Base-by-base conservation (phyloP, 2,888 invertebrate genomes). In the Campaea margaritaria region DNA sequence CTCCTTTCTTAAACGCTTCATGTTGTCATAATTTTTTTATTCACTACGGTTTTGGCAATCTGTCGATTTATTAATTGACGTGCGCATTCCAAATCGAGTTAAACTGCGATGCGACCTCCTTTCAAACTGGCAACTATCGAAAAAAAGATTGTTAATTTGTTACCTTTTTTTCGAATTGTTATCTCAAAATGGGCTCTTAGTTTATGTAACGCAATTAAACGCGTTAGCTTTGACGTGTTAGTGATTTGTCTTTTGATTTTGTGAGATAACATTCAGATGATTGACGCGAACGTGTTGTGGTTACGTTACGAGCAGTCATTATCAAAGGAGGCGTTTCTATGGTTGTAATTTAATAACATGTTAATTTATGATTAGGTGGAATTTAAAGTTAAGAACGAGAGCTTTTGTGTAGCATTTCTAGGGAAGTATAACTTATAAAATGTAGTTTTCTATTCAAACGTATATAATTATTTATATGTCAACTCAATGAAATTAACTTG, bases 141-240 rank as follows among this genome's bases (percentile, higher is more conserved):
- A 47, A 34, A n/a, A 45, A n/a, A 21, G 31, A 9, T 31, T 1
- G 10, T 9, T 31, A 9, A 9, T 16, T 16, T 28, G 13, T 16
- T 13, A 52, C 2, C 34, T 8, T 21, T 43, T 31, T 58, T 58
- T 51, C 42, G 9, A 64, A 73, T 72, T 69, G 70, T 72, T 71
- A 67, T 64, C 49, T 68, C 68, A 72, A 71, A 52, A 43, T 60
- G 51, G n/a, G 39, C 53, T 58, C 66, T 68, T 59, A 58, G 50
- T 38, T 75, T 74, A 67, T 53, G 56, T 70, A 77, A 73, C 27
- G 31, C 56, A 62, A 58, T 68, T 62, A 58, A 15, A 46, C 41
- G n/a, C 60, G 49, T 61, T 64, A 61, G 62, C 67, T 58, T 60
- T 55, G 21, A 58, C n/a, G 45, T 43, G 42, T 51, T 47, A 52